Percentiles rank a stretch among this genome's conserved stretches.
Conservation (phyloP, 2,113 vertebrate genomes). For the Uria lomvia region DNA sequence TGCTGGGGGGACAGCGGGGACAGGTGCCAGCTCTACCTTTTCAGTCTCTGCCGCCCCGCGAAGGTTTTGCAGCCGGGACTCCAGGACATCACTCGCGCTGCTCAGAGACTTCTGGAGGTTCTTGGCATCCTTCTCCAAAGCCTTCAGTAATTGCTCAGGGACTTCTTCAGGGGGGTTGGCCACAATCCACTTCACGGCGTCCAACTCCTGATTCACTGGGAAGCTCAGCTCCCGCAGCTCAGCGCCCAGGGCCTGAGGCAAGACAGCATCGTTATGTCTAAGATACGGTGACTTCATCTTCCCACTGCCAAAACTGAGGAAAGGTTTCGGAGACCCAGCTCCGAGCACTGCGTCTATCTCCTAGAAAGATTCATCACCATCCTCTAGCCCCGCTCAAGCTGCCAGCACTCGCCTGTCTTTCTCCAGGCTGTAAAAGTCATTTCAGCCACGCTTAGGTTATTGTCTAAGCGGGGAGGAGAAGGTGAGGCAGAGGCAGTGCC, state of each 20-base stretch:
- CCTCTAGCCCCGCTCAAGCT: background rate
- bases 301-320: background rate
- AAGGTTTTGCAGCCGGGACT: conserved; percentile 76
- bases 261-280: background rate
- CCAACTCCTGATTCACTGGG: conserved; percentile 78
- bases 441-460: background rate
- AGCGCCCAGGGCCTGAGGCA: conserved; percentile 79
- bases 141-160: conserved; percentile 86
- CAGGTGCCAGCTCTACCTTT: conserved; percentile 71
- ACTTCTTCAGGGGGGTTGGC: conserved; percentile 78
- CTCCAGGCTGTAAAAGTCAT: background rate
- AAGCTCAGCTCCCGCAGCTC: conserved; percentile 85
- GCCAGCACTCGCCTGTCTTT: background rate
- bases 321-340: background rate
- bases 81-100: conserved; percentile 74
- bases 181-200: conserved; percentile 75
- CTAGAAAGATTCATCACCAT: background rate
- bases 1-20: background rate
- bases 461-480: background rate
- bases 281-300: background rate
- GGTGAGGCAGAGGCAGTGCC: background rate
- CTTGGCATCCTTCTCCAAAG: conserved; percentile 89
- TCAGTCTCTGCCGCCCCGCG: conserved; percentile 66
- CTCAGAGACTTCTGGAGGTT: conserved; percentile 85
- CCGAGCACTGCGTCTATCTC: background rate